phyloP scores from a whole-genome alignment of 2,888 invertebrate genomes.

The Euzetes globulus region DNA sequence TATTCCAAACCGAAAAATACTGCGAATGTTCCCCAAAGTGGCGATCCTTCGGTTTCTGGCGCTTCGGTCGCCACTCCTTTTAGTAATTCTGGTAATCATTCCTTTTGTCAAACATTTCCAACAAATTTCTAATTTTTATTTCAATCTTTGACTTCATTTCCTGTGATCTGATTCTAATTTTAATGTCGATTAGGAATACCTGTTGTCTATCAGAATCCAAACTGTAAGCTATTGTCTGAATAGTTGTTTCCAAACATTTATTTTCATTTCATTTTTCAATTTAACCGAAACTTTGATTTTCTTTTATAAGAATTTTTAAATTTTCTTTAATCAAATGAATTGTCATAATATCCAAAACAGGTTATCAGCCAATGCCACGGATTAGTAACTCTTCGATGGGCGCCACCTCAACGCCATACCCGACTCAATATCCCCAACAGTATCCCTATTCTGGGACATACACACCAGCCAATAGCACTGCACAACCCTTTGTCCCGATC shows the following conservation, averaged over 20 bases:
- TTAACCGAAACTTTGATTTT: neutral
- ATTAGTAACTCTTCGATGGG: conserved; percentile 43
- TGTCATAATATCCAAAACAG: conserved; percentile 43
- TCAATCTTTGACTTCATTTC: neutral
- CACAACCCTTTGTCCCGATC: conserved; percentile 29
- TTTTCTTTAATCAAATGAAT: neutral
- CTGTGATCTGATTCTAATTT: neutral
- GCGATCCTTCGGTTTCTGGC: conserved; percentile 10
- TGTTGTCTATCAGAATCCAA: conserved; percentile 18
- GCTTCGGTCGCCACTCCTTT: neutral
- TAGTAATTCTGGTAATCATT: conserved; percentile 30
- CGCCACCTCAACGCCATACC: conserved; percentile 36
- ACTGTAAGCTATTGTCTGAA: conserved; percentile 23
- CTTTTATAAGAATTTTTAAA: neutral
- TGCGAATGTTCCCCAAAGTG: neutral
- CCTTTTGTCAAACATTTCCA: neutral
- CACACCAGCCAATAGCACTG: conserved; percentile 13
- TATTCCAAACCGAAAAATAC: conserved; percentile 46
- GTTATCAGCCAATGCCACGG: conserved; percentile 48
- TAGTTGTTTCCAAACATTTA: neutral
- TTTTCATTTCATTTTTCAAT: neutral
- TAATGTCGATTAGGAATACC: conserved; percentile 13
- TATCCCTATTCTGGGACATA: conserved; percentile 27
- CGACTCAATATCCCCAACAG: conserved; percentile 38
- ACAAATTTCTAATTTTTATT: neutral